Conservation (phyloP, 2,888 invertebrate genomes). For the Ochropleura plecta region DNA sequence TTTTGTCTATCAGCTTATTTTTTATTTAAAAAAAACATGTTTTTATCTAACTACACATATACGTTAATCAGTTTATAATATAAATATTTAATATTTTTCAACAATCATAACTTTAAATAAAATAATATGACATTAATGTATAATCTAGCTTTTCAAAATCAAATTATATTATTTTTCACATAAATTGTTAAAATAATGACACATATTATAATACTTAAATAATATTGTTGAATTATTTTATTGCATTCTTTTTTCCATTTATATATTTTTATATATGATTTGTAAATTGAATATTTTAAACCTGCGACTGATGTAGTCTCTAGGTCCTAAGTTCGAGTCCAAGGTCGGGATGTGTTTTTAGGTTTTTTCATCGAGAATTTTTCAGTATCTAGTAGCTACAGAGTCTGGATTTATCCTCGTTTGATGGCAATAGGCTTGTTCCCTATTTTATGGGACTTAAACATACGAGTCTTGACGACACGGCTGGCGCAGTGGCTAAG, state of each 20-base stretch:
- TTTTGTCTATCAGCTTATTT: not conserved
- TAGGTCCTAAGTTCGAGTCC: not conserved
- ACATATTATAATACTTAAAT: constrained; percentile 11
- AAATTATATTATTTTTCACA: constrained; percentile 31
- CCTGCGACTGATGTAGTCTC: not conserved
- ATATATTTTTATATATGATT: not conserved
- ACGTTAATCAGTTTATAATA: not conserved
- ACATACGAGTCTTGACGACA: too few species aligned
- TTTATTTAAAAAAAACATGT: not conserved
- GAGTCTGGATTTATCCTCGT: too few species aligned
- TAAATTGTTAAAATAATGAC: constrained; percentile 28
- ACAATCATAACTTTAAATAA: constrained; percentile 15
- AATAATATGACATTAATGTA: constrained; percentile 19
- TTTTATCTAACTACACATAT: not conserved
- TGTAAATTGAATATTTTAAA: not conserved
- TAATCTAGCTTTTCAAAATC: constrained; percentile 35
- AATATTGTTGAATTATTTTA: constrained; percentile 26
- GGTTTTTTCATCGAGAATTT: too few species aligned
- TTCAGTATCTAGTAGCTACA: too few species aligned
- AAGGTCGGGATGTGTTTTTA: not conserved
- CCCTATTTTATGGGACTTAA: too few species aligned
- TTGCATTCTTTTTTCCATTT: not conserved
- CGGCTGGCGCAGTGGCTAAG: too few species aligned
- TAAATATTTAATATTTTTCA: constrained; percentile 1
- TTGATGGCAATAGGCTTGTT: too few species aligned